A percentile compares a stretch with the other conserved stretches of the same genome.
Conservation (phyloP, 2,113 vertebrate species). For the Ifrita kowaldi region DNA sequence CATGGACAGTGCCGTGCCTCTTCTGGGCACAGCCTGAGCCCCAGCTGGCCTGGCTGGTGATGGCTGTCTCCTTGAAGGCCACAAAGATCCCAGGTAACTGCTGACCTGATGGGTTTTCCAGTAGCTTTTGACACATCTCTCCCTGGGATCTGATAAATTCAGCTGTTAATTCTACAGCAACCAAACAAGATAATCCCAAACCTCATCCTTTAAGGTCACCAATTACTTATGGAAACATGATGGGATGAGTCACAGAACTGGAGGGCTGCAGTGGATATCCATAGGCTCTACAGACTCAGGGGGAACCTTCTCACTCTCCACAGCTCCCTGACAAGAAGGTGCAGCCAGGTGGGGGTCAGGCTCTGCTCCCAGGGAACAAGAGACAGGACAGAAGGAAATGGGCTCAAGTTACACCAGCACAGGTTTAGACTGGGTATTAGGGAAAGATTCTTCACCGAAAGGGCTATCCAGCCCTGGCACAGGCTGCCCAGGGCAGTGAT, state of each 20-base stretch:
- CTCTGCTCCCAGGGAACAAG: neutral
- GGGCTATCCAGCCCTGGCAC: neutral
- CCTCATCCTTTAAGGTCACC: neutral
- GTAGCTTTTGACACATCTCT: neutral
- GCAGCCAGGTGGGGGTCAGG: neutral
- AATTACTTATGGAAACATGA: neutral
- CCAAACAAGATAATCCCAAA: neutral
- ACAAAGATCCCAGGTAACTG: neutral
- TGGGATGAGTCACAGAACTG: neutral
- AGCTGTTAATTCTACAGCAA: neutral
- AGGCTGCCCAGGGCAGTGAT: neutral
- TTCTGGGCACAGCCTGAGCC: neutral
- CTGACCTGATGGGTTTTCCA: neutral
- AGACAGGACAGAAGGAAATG: neutral
- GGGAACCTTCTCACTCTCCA: neutral
- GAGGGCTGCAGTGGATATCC: neutral
- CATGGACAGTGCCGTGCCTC: rapidly evolving
- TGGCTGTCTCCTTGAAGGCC: neutral
- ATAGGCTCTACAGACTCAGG: neutral
- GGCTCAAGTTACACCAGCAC: neutral
- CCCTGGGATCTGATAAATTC: neutral
- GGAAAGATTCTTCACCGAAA: neutral
- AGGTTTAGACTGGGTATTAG: neutral
- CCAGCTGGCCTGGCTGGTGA: neutral
- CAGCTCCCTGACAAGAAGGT: neutral